These are phyloP conservation scores for Scolopax rusticola DNA, from an alignment of 2,797 vertebrate species.

Conservation along the genomic window DNA sequence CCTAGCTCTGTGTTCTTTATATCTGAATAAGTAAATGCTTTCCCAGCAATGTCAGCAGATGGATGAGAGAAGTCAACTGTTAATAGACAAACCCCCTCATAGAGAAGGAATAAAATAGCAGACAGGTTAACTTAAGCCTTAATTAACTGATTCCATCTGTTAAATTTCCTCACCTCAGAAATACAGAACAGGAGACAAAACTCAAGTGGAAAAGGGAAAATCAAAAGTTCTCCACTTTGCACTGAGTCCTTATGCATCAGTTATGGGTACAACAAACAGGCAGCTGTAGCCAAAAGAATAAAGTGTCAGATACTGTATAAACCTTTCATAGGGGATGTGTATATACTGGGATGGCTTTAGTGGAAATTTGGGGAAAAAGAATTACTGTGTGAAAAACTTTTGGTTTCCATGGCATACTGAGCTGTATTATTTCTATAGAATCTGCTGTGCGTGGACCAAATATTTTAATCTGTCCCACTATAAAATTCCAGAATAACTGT, in stretches of 20 bases:
- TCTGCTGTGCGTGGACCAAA: background rate
- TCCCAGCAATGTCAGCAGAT: conserved; percentile 64
- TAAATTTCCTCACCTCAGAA: conserved; percentile 62
- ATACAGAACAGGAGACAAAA: conserved; percentile 55
- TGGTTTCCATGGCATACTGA: background rate
- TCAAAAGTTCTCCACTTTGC: background rate
- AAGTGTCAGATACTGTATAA: background rate
- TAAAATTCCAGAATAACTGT: background rate
- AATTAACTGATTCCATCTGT: conserved; percentile 70
- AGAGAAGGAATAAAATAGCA: conserved; percentile 55
- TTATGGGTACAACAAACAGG: background rate
- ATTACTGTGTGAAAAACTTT: background rate
- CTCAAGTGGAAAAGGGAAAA: background rate
- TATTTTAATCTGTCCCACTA: background rate
- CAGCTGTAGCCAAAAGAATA: background rate
- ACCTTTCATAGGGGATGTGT: background rate
- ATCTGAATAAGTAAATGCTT: conserved; percentile 78
- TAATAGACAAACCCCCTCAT: conserved; percentile 73
- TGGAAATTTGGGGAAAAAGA: background rate
- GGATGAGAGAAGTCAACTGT: conserved; percentile 72
- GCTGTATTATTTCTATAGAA: background rate
- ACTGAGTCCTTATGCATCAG: background rate
- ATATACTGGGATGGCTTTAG: background rate
- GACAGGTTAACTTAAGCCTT: conserved; percentile 50
- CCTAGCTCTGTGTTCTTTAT: conserved; percentile 71